Conservation (phyloP, 2,113 vertebrate genomes). For the Thamnaconus septentrionalis region DNA sequence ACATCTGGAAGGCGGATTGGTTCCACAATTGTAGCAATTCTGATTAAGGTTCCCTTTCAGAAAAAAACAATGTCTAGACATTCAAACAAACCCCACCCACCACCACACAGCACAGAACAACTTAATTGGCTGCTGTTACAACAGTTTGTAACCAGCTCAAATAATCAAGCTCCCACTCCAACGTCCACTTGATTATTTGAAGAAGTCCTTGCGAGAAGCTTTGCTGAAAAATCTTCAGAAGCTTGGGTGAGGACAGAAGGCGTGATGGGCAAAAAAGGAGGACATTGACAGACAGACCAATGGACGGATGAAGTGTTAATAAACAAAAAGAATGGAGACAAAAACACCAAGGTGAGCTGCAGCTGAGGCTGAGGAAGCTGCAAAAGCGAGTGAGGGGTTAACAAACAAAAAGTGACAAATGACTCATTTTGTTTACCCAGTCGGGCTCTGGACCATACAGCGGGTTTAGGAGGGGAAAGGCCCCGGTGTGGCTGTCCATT, state of each 20-base stretch:
- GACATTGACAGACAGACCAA: conserved; percentile 30
- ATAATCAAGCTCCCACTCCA: conserved; percentile 22
- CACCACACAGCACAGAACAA: conserved; percentile 10
- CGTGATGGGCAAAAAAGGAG: conserved; percentile 15
- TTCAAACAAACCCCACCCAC: not conserved
- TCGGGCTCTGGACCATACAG: conserved; percentile 62
- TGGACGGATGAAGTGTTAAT: conserved; percentile 34
- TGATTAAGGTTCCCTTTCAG: too few species aligned
- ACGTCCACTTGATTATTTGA: conserved; percentile 34
- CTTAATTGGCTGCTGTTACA: conserved; percentile 2
- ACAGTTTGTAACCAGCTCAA: conserved; percentile 26
- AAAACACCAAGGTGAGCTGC: conserved; percentile 40
- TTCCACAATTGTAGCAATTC: too few species aligned
- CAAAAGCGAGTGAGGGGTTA: conserved; percentile 36
- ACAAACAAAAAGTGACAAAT: conserved; percentile 48
- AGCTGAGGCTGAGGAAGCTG: conserved; percentile 30
- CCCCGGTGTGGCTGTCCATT: conserved; percentile 71
- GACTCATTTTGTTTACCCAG: conserved; percentile 65
- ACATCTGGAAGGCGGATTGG: too few species aligned
- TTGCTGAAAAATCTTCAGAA: conserved; percentile 50
- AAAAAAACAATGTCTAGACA: conserved; percentile 2
- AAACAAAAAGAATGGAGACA: conserved; percentile 30
- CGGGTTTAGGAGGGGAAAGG: conserved; percentile 61
- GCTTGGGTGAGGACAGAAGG: conserved; percentile 37
- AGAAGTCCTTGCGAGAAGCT: conserved; percentile 29